A percentile compares a stretch with the other conserved stretches of the same genome.
Evolutionary conservation across 2,113 vertebrate genomes (phyloP).

Genomic region (Catagonus wagneri): DNA sequence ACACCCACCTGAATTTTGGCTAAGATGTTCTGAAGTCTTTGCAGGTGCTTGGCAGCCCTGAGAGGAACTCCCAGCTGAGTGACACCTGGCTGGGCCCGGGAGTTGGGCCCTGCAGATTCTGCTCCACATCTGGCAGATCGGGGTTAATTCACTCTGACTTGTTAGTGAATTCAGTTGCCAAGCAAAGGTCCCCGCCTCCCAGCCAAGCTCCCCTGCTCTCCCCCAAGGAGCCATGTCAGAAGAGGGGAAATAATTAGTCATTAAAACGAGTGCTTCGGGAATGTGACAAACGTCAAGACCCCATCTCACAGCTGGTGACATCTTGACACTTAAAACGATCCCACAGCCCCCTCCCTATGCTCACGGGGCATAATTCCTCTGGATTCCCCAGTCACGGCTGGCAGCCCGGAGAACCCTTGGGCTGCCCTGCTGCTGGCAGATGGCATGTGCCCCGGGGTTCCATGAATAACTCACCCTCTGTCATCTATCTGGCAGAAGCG

Average conservation of each 20-base stretch:
- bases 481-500: neutral
- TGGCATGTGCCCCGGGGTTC: neutral
- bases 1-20: neutral
- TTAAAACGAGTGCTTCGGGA: constrained; percentile 70
- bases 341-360: neutral
- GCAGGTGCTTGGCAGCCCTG: neutral
- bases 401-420: neutral
- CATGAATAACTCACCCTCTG: neutral
- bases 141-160: constrained; percentile 64
- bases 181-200: constrained; percentile 40
- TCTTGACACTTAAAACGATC: constrained; percentile 64
- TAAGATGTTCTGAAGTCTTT: neutral
- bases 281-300: constrained; percentile 56
- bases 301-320: constrained; percentile 20
- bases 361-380: neutral
- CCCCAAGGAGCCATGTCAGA: constrained; percentile 59
- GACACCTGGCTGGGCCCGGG: constrained; percentile 44
- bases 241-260: constrained; percentile 79
- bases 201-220: constrained; percentile 40
- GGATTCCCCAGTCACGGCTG: neutral
- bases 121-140: constrained; percentile 37
- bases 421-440: neutral
- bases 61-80: neutral
- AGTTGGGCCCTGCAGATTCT: neutral
- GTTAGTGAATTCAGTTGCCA: constrained; percentile 55